Evolutionary conservation across 2,113 vertebrate species (phyloP).

Genomic region (Peromyscus polionotus): DNA sequence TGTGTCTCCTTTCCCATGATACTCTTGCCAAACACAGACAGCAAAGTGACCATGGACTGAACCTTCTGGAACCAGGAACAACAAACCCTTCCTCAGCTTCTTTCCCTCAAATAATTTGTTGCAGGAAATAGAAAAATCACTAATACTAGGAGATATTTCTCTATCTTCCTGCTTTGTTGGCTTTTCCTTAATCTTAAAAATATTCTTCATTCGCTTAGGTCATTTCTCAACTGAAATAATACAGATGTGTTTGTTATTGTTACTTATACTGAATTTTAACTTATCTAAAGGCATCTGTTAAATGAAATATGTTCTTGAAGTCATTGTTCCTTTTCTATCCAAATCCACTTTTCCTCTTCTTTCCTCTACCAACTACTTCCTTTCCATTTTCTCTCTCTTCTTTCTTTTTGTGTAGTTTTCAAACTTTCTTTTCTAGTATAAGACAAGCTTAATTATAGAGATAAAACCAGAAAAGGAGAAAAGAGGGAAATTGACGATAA

Average conservation of each 20-base stretch:
- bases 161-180: neutral
- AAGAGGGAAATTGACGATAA: fast-evolving
- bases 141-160: neutral
- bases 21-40: neutral
- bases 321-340: neutral
- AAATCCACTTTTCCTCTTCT: neutral
- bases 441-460: neutral
- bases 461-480: neutral
- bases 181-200: neutral
- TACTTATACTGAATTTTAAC: neutral
- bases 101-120: neutral
- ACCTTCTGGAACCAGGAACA: neutral
- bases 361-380: fast-evolving
- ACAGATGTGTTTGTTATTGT: neutral
- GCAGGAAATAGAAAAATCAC: neutral
- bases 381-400: neutral
- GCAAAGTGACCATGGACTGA: neutral
- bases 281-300: neutral
- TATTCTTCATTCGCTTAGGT: neutral
- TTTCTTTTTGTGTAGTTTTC: neutral
- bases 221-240: neutral
- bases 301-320: neutral
- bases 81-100: neutral
- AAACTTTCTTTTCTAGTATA: neutral
- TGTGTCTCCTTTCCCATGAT: neutral